phyloP scores from a whole-genome alignment of 2,113 vertebrate genomes.

The Ctenodactylus gundi region DNA sequence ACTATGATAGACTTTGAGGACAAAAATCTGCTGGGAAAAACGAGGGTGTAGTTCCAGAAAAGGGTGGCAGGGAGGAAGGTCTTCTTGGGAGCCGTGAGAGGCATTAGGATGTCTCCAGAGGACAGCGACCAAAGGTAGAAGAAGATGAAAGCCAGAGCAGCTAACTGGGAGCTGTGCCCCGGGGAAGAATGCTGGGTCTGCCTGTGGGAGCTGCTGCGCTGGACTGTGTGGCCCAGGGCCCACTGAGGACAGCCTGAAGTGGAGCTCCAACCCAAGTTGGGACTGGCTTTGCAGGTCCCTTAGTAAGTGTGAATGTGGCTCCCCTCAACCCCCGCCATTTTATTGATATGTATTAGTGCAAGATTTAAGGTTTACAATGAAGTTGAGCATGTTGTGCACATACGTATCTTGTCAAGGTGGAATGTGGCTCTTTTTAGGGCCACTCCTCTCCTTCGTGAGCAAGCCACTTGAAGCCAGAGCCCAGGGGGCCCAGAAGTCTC shows the following conservation, averaged over 20 bases:
- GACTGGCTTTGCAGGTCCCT: neutral
- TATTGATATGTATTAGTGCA: no score
- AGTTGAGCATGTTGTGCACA: no score
- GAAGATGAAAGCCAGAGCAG: neutral
- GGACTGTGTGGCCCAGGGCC: neutral
- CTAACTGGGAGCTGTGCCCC: neutral
- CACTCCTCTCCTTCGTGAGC: neutral
- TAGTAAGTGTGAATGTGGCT: neutral
- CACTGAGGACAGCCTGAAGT: neutral
- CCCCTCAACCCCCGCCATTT: no score
- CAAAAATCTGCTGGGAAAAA: slow-evolving; percentile 1
- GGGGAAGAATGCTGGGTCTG: neutral
- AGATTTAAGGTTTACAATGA: no score
- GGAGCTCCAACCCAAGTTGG: neutral
- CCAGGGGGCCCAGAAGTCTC: neutral
- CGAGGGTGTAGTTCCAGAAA: neutral
- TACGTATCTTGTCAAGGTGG: no score
- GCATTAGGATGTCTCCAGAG: neutral
- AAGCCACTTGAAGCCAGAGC: neutral
- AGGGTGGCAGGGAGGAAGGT: neutral
- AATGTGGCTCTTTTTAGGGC: neutral
- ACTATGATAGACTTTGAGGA: slow-evolving; percentile 8
- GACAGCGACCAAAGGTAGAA: neutral
- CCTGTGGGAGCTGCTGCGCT: neutral
- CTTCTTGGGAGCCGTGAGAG: neutral